Evolutionary conservation across 1,140 invertebrate genomes (phyloP).

Genomic region (Cydia fagiglandana): DNA sequence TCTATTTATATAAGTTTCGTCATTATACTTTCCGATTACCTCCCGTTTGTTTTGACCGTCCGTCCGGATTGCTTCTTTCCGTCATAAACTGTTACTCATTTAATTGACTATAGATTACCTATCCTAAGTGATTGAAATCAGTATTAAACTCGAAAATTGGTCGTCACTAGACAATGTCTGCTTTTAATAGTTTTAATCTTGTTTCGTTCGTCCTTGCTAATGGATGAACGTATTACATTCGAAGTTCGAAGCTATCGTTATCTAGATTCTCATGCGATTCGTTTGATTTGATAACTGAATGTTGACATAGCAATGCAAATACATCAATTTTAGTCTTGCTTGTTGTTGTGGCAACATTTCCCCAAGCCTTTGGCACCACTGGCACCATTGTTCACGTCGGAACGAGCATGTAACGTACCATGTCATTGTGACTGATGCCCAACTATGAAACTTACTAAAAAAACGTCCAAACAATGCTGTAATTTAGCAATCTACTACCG

Average conservation of each 20-base stretch:
- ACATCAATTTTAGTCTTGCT: neutral
- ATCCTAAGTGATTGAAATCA: neutral
- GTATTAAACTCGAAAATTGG: slow-evolving; percentile 42
- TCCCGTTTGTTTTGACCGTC: neutral
- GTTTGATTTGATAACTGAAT: neutral
- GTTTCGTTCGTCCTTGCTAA: neutral
- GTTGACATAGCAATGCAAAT: neutral
- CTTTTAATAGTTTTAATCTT: neutral
- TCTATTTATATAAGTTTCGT: neutral
- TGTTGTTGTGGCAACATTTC: neutral
- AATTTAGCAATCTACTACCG: slow-evolving; percentile 46
- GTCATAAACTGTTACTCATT: neutral
- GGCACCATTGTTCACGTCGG: slow-evolving; percentile 49
- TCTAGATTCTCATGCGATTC: slow-evolving; percentile 8
- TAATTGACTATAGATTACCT: neutral
- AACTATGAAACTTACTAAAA: slow-evolving; percentile 40
- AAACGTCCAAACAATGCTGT: slow-evolving; percentile 49
- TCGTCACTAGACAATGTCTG: neutral
- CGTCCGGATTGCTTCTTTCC: neutral
- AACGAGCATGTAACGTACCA: slow-evolving; percentile 48
- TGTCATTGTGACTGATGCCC: slow-evolving; percentile 51
- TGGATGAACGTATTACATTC: neutral
- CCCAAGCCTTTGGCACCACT: slow-evolving; percentile 42
- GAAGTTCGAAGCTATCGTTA: neutral
- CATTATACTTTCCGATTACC: neutral